phyloP scores from a whole-genome alignment of 1,140 invertebrate species.

The Chionoecetes opilio region DNA sequence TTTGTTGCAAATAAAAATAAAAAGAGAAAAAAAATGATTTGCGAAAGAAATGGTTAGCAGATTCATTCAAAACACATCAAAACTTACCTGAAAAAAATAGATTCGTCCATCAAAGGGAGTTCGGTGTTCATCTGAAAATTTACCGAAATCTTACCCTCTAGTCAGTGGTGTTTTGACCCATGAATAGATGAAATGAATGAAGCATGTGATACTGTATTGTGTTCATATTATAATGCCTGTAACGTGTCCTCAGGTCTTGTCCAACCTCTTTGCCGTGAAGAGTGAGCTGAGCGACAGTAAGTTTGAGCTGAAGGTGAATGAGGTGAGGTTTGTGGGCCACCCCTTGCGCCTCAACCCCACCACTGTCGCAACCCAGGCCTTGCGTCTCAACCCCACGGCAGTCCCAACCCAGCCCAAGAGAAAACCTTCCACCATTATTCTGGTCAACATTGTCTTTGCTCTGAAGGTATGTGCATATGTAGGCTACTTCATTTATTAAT shows the following conservation, averaged over 20 bases:
- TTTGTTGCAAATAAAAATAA: too few species aligned
- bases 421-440: conserved; percentile 88
- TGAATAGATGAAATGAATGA: too few species aligned
- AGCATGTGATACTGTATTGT: neutral
- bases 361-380: conserved; percentile 68
- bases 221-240: neutral
- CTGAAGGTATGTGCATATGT: conserved; percentile 86
- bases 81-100: too few species aligned
- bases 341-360: conserved; percentile 89
- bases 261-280: conserved; percentile 96
- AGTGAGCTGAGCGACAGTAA: conserved; percentile 94
- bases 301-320: conserved; percentile 97
- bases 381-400: conserved; percentile 51
- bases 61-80: too few species aligned
- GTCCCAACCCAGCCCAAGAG: conserved; percentile 82
- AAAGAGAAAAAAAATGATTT: too few species aligned
- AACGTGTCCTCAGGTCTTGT: conserved; percentile 87
- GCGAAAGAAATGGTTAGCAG: too few species aligned
- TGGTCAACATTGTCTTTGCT: conserved; percentile 97
- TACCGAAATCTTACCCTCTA: too few species aligned
- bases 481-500: too few species aligned
- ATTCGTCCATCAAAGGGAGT: too few species aligned
- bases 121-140: too few species aligned
- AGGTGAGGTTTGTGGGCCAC: conserved; percentile 97
- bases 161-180: too few species aligned